Evolutionary conservation across 2,113 vertebrate species (phyloP).

Genomic region (Neolamprologus hecqui): DNA sequence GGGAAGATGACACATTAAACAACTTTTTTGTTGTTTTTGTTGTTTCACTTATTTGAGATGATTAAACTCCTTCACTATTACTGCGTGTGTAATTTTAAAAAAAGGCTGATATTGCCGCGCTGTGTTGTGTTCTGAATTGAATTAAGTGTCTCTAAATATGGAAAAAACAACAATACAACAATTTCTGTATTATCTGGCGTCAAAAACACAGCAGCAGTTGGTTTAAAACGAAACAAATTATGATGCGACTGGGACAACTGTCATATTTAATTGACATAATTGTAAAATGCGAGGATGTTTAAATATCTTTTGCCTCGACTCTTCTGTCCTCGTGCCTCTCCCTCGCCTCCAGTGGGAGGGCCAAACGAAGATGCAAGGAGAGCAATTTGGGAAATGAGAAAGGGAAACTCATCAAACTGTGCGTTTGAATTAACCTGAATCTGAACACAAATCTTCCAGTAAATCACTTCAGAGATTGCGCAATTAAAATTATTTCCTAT

Average conservation of each 20-base stretch:
- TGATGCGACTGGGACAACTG: neutral
- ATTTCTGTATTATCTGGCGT: neutral
- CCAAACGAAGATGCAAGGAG: neutral
- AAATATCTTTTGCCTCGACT: neutral
- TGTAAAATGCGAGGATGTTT: neutral
- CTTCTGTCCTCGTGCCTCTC: neutral
- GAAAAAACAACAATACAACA: neutral
- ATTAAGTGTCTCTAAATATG: neutral
- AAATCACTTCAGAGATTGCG: neutral
- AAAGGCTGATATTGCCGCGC: neutral
- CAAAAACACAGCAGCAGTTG: fast-evolving
- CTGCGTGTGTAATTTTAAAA: fast-evolving
- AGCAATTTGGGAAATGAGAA: neutral
- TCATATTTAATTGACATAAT: neutral
- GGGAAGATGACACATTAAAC: neutral
- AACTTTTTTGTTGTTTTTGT: neutral
- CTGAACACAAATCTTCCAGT: neutral
- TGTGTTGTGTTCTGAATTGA: neutral
- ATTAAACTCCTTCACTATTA: neutral
- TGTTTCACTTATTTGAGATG: neutral
- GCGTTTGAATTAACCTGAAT: neutral
- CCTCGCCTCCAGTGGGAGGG: neutral
- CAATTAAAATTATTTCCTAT: neutral
- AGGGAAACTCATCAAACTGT: neutral
- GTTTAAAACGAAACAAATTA: neutral